These are phyloP conservation scores for Drosophila pseudoobscura DNA, from an alignment of 1,140 invertebrate genomes.

Conservation along the genomic window DNA sequence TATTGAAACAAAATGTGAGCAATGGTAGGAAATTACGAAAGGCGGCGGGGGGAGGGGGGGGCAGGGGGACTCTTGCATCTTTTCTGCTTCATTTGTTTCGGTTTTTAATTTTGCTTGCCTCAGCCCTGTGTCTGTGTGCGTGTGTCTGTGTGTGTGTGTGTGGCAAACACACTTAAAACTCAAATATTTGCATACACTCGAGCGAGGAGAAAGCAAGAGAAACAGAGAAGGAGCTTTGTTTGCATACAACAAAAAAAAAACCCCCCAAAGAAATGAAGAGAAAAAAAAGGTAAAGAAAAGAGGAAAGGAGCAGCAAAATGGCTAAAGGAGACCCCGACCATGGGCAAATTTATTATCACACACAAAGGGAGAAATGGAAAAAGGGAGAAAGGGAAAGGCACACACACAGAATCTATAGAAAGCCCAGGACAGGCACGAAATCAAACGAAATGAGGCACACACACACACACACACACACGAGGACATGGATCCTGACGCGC, in stretches of 20 bases:
- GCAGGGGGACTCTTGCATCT: conserved; percentile 12
- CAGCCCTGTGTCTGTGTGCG: conserved; percentile 23
- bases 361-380: conserved; percentile 15
- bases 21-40: too few species aligned
- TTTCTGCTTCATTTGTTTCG: conserved; percentile 74
- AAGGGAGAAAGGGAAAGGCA: conserved; percentile 28
- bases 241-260: conserved; percentile 68
- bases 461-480: conserved; percentile 49
- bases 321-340: conserved; percentile 39
- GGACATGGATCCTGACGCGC: conserved; percentile 58
- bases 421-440: conserved; percentile 59
- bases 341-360: conserved; percentile 80
- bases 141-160: conserved; percentile 37
- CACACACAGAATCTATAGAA: conserved; percentile 63
- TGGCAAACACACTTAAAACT: conserved; percentile 79
- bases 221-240: conserved; percentile 43
- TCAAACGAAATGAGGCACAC: conserved; percentile 77
- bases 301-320: conserved; percentile 27
- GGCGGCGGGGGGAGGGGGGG: neutral
- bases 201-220: conserved; percentile 10
- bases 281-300: conserved; percentile 63
- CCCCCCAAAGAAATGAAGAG: conserved; percentile 26
- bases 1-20: conserved; percentile 66
- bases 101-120: conserved; percentile 70
- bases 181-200: conserved; percentile 82